phyloP scores from a whole-genome alignment of 1,140 invertebrate genomes.

The Andrena cerasifolii region DNA sequence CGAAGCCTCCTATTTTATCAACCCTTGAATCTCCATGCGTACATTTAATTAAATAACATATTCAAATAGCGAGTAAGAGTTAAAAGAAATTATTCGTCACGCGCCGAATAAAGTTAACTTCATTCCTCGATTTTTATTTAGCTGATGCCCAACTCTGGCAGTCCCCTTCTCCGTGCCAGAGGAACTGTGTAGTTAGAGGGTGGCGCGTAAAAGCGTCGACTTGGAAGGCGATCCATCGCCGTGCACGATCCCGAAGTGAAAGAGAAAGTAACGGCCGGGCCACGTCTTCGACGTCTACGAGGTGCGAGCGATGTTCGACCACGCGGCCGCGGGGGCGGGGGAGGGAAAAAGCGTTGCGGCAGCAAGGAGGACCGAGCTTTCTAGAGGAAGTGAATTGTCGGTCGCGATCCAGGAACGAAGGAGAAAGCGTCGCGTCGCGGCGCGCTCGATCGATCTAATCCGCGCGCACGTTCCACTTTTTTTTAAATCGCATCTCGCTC shows the following conservation, averaged over 20 bases:
- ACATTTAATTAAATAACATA: too few relatives aligned
- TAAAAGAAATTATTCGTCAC: too few relatives aligned
- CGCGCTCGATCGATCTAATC: constrained; percentile 46
- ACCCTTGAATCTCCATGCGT: too few relatives aligned
- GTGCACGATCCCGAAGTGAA: constrained; percentile 33
- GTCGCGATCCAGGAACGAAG: constrained; percentile 46
- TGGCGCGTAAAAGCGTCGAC: not conserved
- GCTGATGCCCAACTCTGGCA: too few relatives aligned
- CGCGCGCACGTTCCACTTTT: constrained; percentile 18
- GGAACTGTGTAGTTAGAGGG: too few relatives aligned
- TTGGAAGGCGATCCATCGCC: constrained; percentile 18
- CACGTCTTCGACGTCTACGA: constrained; percentile 9
- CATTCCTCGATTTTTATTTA: too few relatives aligned
- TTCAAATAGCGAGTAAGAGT: too few relatives aligned
- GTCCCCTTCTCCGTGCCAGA: too few relatives aligned
- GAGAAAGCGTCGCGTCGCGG: constrained; percentile 51
- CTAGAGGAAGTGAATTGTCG: constrained; percentile 49
- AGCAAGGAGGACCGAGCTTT: constrained; percentile 34
- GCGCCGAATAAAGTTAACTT: too few relatives aligned
- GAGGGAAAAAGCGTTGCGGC: not conserved
- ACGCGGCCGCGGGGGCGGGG: not conserved
- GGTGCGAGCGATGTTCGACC: constrained; percentile 5
- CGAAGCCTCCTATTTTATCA: too few relatives aligned
- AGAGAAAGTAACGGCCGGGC: constrained; percentile 57
- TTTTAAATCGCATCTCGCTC: not conserved